Percentiles rank a stretch among this genome's conserved stretches.
Conservation (phyloP, 2,113 vertebrate species). For the Gymnogyps californianus region DNA sequence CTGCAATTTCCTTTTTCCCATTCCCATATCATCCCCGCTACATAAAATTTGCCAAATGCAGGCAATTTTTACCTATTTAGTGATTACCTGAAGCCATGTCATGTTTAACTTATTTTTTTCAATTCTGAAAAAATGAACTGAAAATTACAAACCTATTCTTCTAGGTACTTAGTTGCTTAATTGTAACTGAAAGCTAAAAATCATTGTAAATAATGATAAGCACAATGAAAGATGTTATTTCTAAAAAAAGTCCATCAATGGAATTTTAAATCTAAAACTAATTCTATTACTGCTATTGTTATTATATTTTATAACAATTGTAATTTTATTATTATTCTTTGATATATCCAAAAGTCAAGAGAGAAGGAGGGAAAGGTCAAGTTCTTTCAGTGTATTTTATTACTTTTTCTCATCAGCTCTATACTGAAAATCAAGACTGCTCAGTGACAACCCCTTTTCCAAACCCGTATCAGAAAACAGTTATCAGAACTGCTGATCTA, state of each 20-base stretch:
- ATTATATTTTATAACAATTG: neutral
- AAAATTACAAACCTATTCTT: neutral
- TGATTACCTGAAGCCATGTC: neutral
- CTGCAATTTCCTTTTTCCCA: neutral
- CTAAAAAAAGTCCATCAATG: neutral
- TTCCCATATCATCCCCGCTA: neutral
- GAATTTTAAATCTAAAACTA: neutral
- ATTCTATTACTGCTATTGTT: neutral
- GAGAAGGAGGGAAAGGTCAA: neutral
- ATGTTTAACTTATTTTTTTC: neutral
- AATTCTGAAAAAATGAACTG: neutral
- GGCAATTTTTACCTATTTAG: neutral
- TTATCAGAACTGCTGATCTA: neutral
- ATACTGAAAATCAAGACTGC: neutral
- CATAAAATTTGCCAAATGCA: neutral
- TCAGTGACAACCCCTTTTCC: neutral
- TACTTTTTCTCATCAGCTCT: neutral
- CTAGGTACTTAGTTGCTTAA: neutral
- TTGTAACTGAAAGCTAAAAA: neutral
- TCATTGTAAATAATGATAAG: neutral
- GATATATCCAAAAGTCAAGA: neutral
- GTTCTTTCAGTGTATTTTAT: neutral
- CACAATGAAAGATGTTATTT: neutral
- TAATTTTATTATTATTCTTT: neutral
- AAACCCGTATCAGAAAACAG: neutral